phyloP scores from a whole-genome alignment of 2,888 invertebrate species.

The Hypselothyrea guttata region DNA sequence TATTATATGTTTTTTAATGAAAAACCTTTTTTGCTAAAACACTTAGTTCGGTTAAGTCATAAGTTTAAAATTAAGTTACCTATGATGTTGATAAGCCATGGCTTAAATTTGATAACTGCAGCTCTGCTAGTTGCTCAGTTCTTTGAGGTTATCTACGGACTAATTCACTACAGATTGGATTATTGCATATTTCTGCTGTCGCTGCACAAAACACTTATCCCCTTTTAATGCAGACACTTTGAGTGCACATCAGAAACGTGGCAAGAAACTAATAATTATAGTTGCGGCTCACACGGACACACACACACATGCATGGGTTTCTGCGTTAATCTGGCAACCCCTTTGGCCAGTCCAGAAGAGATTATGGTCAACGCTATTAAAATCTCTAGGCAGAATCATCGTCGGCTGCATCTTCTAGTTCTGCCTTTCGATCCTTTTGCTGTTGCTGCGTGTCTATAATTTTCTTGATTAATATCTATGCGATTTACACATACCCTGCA shows the following conservation, averaged over 20 bases:
- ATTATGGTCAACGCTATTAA: conserved; percentile 74
- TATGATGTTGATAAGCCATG: too few relatives aligned
- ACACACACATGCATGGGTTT: conserved; percentile 8
- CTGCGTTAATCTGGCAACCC: conserved; percentile 66
- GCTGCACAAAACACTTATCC: too few relatives aligned
- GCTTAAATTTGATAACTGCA: too few relatives aligned
- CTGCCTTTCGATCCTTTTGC: conserved; percentile 1
- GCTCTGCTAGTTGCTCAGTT: too few relatives aligned
- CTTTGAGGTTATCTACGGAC: too few relatives aligned
- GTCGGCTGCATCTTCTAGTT: conserved; percentile 24
- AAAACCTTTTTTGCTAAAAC: too few relatives aligned
- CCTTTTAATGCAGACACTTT: too few relatives aligned
- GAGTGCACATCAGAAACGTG: neutral
- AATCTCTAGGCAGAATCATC: conserved; percentile 70
- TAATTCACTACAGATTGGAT: too few relatives aligned
- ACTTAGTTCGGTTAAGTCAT: too few relatives aligned
- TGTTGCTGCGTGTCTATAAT: conserved; percentile 61
- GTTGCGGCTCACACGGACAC: conserved; percentile 12
- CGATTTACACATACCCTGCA: conserved; percentile 58
- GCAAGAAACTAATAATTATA: conserved; percentile 49
- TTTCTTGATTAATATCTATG: conserved; percentile 75
- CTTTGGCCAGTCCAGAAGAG: conserved; percentile 40
- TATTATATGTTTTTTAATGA: too few relatives aligned
- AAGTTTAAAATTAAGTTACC: too few relatives aligned
- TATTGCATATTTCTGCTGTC: too few relatives aligned